A percentile compares a stretch with the other conserved stretches of the same genome.
These are phyloP conservation scores for Cantharis nigra DNA, from an alignment of 2,888 invertebrate species.

Conservation along the genomic window DNA sequence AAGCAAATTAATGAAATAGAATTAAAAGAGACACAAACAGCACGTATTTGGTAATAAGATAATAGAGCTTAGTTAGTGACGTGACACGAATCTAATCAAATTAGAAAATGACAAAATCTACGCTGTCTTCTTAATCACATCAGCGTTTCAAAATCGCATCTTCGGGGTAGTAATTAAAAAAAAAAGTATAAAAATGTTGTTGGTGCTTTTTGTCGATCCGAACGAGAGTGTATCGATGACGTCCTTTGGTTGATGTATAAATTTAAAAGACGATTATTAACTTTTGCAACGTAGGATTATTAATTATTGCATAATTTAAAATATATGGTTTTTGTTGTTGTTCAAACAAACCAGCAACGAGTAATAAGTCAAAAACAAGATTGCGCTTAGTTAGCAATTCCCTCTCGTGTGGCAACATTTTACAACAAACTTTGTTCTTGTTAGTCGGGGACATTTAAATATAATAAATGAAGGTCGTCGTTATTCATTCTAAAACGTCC, in stretches of 20 bases:
- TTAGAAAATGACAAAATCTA: slow-evolving; percentile 2
- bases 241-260: neutral
- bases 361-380: slow-evolving; percentile 30
- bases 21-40: slow-evolving; percentile 1
- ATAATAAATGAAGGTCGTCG: slow-evolving; percentile 27
- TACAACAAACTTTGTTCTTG: slow-evolving; percentile 28
- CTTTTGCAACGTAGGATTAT: neutral
- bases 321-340: neutral
- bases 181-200: neutral
- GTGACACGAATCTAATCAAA: slow-evolving; percentile 3
- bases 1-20: slow-evolving; percentile 4
- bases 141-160: neutral
- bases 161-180: neutral
- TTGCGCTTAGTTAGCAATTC: slow-evolving; percentile 30
- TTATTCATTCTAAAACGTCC: slow-evolving; percentile 27
- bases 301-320: neutral
- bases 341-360: slow-evolving; percentile 4
- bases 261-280: neutral
- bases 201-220: neutral
- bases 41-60: slow-evolving; percentile 4
- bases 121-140: neutral
- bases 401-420: slow-evolving; percentile 24
- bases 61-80: slow-evolving; percentile 2
- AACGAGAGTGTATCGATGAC: neutral
- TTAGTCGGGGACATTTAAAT: slow-evolving; percentile 29